A percentile compares a stretch with the other conserved stretches of the same genome.
These are phyloP conservation scores for Phyllotreta cruciferae DNA, from an alignment of 2,888 invertebrate species.

Conservation along the genomic window DNA sequence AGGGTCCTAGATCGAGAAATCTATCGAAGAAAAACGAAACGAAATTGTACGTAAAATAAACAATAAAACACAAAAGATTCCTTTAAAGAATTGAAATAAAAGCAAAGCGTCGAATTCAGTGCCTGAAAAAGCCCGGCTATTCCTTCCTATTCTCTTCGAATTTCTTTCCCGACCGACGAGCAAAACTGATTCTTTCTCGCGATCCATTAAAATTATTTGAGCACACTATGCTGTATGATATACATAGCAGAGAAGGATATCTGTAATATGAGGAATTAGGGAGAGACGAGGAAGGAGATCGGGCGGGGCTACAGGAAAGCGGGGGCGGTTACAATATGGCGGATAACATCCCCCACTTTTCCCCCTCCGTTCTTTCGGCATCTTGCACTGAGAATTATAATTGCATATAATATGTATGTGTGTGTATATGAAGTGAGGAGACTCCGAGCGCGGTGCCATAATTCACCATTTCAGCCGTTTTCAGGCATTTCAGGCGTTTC, in stretches of 20 bases:
- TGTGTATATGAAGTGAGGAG: constrained; percentile 49
- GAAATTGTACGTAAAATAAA: constrained; percentile 44
- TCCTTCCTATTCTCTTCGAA: constrained; percentile 45
- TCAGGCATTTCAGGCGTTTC: constrained; percentile 36
- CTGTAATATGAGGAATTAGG: constrained; percentile 45
- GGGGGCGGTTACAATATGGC: constrained; percentile 62
- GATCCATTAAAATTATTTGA: constrained; percentile 62
- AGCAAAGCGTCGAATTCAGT: constrained; percentile 44
- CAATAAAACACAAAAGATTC: constrained; percentile 45
- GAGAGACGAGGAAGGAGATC: constrained; percentile 52
- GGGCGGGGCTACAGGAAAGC: constrained; percentile 53
- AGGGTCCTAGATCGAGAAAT: constrained; percentile 31
- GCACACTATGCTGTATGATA: constrained; percentile 57
- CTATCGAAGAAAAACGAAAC: constrained; percentile 31
- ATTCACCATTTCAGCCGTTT: constrained; percentile 49
- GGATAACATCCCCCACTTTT: constrained; percentile 56
- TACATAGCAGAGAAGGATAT: constrained; percentile 54
- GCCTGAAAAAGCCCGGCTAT: constrained; percentile 45
- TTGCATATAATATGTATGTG: constrained; percentile 60
- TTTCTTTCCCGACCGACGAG: constrained; percentile 51
- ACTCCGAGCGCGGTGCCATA: constrained; percentile 48
- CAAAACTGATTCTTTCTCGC: constrained; percentile 58
- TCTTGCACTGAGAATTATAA: constrained; percentile 60
- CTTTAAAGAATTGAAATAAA: constrained; percentile 44
- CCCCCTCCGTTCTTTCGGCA: constrained; percentile 54